Percentiles rank a stretch among this genome's conserved stretches.
phyloP scores from a whole-genome alignment of 2,888 invertebrate genomes.

The Taenaris catops region DNA sequence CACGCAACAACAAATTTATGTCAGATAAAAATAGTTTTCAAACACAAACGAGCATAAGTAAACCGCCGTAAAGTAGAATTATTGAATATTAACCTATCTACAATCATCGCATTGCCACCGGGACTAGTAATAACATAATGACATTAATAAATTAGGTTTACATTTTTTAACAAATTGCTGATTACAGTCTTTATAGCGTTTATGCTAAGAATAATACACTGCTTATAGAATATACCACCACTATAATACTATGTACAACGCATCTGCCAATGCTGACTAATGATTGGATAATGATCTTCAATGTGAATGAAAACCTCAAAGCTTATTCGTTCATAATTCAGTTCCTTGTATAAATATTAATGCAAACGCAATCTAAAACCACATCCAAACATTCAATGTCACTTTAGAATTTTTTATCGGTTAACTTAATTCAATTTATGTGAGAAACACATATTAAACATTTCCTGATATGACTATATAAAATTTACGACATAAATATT shows the following conservation, averaged over 20 bases:
- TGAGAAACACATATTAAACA: no score
- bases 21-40: constrained; percentile 4
- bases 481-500: no score
- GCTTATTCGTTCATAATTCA: neutral
- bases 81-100: constrained; percentile 29
- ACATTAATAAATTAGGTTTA: constrained; percentile 41
- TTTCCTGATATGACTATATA: no score
- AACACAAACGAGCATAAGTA: constrained; percentile 17
- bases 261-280: constrained; percentile 26
- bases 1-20: constrained; percentile 13
- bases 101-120: constrained; percentile 34
- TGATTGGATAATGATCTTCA: constrained; percentile 3
- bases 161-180: constrained; percentile 39
- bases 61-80: constrained; percentile 29
- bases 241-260: constrained; percentile 20
- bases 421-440: no score
- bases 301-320: constrained; percentile 1
- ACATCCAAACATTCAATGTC: no score
- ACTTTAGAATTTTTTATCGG: no score
- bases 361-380: no score
- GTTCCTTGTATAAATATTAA: neutral
- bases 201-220: constrained; percentile 8
- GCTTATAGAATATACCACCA: constrained; percentile 6
- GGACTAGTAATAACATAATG: constrained; percentile 47
- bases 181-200: constrained; percentile 42